A percentile compares a stretch with the other conserved stretches of the same genome.
Evolutionary conservation across 2,113 vertebrate species (phyloP).

Genomic region (Barnardius zonarius): DNA sequence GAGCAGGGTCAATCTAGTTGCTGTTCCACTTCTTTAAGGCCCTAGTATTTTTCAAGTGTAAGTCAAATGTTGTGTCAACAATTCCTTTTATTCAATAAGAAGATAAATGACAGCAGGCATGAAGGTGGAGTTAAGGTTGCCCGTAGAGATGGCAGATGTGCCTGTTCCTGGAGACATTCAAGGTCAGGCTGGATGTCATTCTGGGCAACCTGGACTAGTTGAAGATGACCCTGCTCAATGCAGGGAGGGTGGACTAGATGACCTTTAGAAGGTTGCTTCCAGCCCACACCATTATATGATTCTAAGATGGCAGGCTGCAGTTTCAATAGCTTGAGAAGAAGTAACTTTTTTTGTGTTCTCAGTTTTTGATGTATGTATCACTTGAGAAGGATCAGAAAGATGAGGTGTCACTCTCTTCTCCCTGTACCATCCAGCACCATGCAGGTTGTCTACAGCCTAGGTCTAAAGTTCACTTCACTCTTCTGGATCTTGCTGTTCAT

Average conservation of each 20-base stretch:
- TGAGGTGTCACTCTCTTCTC: not conserved
- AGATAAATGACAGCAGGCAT: not conserved
- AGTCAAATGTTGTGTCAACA: not conserved
- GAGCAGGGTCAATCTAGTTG: not conserved
- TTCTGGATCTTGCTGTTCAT: not conserved
- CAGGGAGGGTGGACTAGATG: not conserved
- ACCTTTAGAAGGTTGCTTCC: not conserved
- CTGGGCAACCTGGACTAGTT: not conserved
- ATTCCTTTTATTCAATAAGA: not conserved
- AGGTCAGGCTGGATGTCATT: not conserved
- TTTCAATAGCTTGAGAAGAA: not conserved
- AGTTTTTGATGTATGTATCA: not conserved
- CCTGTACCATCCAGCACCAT: fast-evolving
- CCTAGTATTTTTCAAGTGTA: not conserved
- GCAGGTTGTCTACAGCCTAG: not conserved
- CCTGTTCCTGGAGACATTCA: not conserved
- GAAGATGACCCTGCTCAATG: not conserved
- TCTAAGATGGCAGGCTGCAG: not conserved
- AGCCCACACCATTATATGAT: not conserved
- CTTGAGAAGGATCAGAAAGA: not conserved
- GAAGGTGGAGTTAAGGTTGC: not conserved
- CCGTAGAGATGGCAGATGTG: not conserved
- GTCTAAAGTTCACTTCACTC: not conserved
- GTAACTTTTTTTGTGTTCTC: not conserved
- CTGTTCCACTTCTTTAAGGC: not conserved